These are phyloP conservation scores for Corythucha ciliata DNA, from an alignment of 2,888 invertebrate species.

Conservation along the genomic window DNA sequence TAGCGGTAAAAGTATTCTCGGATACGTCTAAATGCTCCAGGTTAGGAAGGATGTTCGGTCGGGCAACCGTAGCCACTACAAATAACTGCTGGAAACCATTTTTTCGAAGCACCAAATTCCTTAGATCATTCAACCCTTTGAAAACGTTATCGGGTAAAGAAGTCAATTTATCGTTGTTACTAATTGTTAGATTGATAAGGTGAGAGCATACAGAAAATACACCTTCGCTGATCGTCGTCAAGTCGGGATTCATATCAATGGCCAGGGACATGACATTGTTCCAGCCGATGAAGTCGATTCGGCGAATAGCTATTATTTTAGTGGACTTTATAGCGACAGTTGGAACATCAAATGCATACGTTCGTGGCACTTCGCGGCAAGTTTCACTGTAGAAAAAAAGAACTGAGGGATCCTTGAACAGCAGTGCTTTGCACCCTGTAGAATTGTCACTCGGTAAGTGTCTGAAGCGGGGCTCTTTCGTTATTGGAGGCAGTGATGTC, in stretches of 20 bases:
- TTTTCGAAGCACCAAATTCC: conserved; percentile 47
- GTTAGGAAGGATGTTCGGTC: conserved; percentile 43
- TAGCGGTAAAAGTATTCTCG: conserved; percentile 46
- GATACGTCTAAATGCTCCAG: conserved; percentile 46
- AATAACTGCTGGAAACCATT: conserved; percentile 47
- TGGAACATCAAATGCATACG: too few relatives aligned
- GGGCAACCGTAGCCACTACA: conserved; percentile 44
- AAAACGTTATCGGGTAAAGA: conserved; percentile 45
- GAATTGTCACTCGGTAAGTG: too few relatives aligned
- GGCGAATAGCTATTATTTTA: too few relatives aligned
- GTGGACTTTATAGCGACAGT: too few relatives aligned
- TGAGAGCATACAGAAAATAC: conserved; percentile 45
- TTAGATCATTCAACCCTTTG: conserved; percentile 46
- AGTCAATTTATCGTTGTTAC: conserved; percentile 46
- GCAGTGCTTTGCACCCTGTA: too few relatives aligned
- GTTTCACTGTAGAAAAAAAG: too few relatives aligned
- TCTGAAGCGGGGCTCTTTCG: too few relatives aligned
- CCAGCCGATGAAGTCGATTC: conserved; percentile 3
- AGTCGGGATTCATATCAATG: conserved; percentile 26
- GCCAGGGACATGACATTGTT: conserved; percentile 16
- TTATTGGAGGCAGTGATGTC: too few relatives aligned
- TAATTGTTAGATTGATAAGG: conserved; percentile 48
- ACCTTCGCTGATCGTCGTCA: conserved; percentile 46
- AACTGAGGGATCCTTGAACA: too few relatives aligned
- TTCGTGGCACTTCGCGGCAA: too few relatives aligned